Conservation (phyloP, 2,797 vertebrate genomes). For the Petrocephalus schoutedeni region DNA sequence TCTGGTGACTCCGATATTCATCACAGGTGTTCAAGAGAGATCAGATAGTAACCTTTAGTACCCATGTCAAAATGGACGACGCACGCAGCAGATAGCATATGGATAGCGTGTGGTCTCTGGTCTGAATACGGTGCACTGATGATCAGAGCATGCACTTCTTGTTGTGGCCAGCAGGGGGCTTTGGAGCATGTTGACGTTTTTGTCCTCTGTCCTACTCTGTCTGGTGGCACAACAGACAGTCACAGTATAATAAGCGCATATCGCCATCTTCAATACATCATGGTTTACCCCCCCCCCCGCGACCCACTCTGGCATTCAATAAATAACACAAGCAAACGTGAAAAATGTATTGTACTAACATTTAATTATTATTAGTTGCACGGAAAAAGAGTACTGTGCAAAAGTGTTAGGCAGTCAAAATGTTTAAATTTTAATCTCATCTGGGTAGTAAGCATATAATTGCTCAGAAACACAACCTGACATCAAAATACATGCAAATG, state of each 20-base stretch:
- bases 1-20: not conserved
- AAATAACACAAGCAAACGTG: not conserved
- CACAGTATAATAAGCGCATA: not conserved
- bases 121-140: not conserved
- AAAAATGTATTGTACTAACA: not conserved
- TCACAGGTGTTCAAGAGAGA: no score
- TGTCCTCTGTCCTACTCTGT: not conserved
- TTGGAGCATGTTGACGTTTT: not conserved
- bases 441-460: not conserved
- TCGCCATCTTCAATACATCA: not conserved
- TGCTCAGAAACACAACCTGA: not conserved
- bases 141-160: not conserved
- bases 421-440: not conserved
- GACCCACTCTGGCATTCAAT: not conserved
- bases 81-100: not conserved
- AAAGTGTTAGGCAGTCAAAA: not conserved
- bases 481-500: not conserved
- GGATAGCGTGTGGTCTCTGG: not conserved
- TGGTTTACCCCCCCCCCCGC: not conserved
- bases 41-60: no score
- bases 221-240: not conserved
- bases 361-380: not conserved
- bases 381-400: not conserved
- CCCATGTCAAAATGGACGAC: no score
- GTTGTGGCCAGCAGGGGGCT: not conserved